Evolutionary conservation across 2,113 vertebrate genomes (phyloP), one percentile per base, ranked within the genome.

Genomic region (Odobenus rosmarus): DNA sequence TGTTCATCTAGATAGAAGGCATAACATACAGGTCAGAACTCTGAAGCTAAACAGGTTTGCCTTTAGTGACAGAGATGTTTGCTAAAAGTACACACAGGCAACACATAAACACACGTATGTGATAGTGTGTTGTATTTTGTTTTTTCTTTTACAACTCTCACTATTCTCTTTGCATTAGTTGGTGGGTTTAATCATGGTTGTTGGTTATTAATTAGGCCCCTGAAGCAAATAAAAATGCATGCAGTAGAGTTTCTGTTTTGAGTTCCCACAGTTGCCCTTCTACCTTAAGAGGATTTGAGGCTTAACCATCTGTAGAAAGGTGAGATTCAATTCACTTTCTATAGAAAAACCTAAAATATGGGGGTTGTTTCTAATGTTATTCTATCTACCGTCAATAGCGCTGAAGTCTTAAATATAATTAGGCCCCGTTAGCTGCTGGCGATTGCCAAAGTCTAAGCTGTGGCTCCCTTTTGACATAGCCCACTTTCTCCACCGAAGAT

Each of bases 361-460:
- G 0, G 0, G 83, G 86, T 95, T 85, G 82, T 97, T 98, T 91
- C 97, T 97, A 98, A 97, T 95, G 82, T 96, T 97, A 96, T 97
- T 98, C 98, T 98, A 97, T 91, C 67, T 98, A 76, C 7, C 4
- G 98, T 99, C 98, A 99, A 98, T 97, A 99, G 97, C 97, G 94
- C 97, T 97, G 93, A 98, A 98, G 98, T 97, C 86, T 97, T 97
- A 98, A 96, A 97, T 98, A 96, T 94, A 96, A 90, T 93, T 98
- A 93, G 92, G 80, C 98, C 98, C 98, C 95, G 98, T 98, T 97
- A 97, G 96, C 77, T 59, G 67, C 28, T 96, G 88, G 84, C 81
- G 97, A 86, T 88, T 98, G 98, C 98, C 97, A 98, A 98, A 96
- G 95, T 96, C 96, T 96, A 95, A 97, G 95, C 93, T 97, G 97